Conservation (phyloP, 2,888 invertebrate genomes). For the Lumbricus terrestris region DNA sequence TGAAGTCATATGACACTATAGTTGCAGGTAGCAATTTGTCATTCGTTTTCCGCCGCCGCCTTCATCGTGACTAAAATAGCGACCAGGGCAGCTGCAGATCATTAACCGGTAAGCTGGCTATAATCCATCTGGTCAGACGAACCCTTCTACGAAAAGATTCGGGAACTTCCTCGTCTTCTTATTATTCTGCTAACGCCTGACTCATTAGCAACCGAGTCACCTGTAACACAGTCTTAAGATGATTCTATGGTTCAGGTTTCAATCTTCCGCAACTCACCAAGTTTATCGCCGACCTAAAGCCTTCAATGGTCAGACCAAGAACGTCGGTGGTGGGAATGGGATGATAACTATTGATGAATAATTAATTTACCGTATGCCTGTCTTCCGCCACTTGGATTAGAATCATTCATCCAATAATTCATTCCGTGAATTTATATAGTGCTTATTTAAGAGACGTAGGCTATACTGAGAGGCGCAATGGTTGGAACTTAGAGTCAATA, state of each 20-base stretch:
- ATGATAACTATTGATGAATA: not conserved
- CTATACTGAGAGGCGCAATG: too few relatives aligned
- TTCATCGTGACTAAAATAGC: not conserved
- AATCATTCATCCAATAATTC: too few relatives aligned
- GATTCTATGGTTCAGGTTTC: not conserved
- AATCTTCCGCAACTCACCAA: not conserved
- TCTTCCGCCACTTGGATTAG: too few relatives aligned
- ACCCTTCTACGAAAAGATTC: not conserved
- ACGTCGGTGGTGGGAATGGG: not conserved
- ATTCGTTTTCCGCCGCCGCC: not conserved
- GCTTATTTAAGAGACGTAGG: too few relatives aligned
- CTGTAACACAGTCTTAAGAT: not conserved
- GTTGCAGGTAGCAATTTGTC: not conserved
- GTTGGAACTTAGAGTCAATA: too few relatives aligned
- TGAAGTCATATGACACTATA: not conserved
- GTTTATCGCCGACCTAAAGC: not conserved
- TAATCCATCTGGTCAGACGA: not conserved
- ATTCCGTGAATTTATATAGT: too few relatives aligned
- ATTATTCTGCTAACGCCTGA: not conserved
- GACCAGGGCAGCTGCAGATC: not conserved
- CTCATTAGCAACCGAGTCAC: not conserved
- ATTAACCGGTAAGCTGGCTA: not conserved
- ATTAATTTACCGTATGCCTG: too few relatives aligned
- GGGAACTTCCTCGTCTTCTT: not conserved
- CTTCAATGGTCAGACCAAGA: not conserved